phyloP scores from a whole-genome alignment of 2,888 invertebrate genomes.

The Hypomecis punctinalis region DNA sequence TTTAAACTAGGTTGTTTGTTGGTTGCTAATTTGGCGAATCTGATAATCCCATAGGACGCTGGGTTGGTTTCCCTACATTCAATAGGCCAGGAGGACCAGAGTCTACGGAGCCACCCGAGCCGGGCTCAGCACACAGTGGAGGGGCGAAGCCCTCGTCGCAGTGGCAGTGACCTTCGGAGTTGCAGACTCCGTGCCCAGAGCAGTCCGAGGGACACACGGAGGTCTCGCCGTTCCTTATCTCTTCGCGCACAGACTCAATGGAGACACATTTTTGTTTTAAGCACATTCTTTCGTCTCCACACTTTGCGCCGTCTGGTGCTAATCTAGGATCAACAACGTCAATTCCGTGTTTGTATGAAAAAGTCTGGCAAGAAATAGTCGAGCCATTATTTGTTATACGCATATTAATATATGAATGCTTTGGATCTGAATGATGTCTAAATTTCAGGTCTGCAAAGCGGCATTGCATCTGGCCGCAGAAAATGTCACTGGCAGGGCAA shows the following conservation, averaged over 20 bases:
- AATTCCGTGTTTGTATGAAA: background rate
- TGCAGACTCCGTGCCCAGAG: constrained; percentile 9
- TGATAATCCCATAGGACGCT: too few relatives aligned
- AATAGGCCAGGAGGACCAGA: constrained; percentile 1
- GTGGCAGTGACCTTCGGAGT: constrained; percentile 13
- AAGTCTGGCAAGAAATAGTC: background rate
- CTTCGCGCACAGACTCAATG: background rate
- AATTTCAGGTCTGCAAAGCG: constrained; percentile 96
- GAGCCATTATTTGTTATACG: constrained; percentile 89
- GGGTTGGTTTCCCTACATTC: background rate
- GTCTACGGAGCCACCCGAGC: constrained; percentile 5
- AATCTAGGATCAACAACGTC: background rate
- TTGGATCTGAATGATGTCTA: constrained; percentile 98
- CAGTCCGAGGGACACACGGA: constrained; percentile 11
- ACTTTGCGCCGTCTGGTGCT: constrained; percentile 11
- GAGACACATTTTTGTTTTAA: constrained; percentile 5
- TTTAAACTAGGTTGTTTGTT: too few relatives aligned
- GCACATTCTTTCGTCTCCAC: constrained; percentile 7
- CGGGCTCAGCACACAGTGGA: background rate
- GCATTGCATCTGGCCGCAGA: constrained; percentile 98
- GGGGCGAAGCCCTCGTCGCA: constrained; percentile 7
- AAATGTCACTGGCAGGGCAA: constrained; percentile 88
- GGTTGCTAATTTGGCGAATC: too few relatives aligned
- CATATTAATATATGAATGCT: constrained; percentile 93
- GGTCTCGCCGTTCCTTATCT: background rate